Evolutionary conservation across 2,797 vertebrate genomes (phyloP).

Genomic region (Syngnathus acus): DNA sequence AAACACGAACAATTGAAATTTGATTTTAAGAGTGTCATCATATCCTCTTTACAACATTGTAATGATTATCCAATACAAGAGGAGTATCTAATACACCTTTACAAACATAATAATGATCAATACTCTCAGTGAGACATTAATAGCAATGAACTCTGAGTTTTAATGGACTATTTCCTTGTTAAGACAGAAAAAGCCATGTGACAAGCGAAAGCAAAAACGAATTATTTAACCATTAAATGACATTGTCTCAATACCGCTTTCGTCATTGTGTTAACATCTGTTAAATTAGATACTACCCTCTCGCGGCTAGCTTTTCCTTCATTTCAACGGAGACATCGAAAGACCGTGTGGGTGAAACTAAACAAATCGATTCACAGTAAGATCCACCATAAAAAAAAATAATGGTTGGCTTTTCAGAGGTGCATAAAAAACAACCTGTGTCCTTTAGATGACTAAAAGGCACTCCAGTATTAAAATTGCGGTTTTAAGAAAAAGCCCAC

Average conservation of each 20-base stretch:
- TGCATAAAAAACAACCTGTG: background rate
- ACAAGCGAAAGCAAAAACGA: background rate
- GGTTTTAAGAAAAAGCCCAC: background rate
- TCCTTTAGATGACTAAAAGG: background rate
- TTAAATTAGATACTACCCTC: constrained; percentile 66
- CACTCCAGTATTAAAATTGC: background rate
- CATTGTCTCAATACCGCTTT: constrained; percentile 14
- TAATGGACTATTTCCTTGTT: background rate
- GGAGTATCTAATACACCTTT: background rate
- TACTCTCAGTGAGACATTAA: background rate
- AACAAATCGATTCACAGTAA: constrained; percentile 8
- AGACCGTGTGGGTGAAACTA: background rate
- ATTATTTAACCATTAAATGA: constrained; percentile 10
- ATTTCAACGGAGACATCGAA: constrained; percentile 6
- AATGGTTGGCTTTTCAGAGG: background rate
- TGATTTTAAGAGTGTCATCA: constrained; percentile 22
- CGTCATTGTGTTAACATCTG: constrained; percentile 24
- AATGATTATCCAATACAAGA: background rate
- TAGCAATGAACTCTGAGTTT: background rate
- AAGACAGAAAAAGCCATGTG: background rate
- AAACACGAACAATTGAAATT: constrained; percentile 41
- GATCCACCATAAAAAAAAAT: background rate
- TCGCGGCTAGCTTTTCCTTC: constrained; percentile 55
- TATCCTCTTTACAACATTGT: background rate
- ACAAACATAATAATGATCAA: background rate